phyloP scores from a whole-genome alignment of 2,113 vertebrate genomes.

The Tragulus kanchil region DNA sequence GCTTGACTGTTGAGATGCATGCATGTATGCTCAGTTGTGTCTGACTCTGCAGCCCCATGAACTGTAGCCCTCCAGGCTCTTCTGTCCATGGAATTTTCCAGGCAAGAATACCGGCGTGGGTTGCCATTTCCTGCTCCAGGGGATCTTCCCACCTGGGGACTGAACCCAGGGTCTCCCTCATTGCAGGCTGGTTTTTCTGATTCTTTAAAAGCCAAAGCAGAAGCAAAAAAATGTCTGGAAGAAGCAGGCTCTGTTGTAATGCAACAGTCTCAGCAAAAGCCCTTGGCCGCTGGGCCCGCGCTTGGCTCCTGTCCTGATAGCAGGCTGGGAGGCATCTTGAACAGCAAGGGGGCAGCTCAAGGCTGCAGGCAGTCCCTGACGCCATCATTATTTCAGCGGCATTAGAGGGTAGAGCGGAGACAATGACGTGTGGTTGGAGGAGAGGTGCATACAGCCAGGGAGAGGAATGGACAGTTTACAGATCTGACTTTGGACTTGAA shows the following conservation, averaged over 20 bases:
- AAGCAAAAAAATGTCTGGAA: constrained; percentile 56
- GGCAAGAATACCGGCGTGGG: not conserved
- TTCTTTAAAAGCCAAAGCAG: constrained; percentile 82
- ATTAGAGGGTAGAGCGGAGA: not conserved
- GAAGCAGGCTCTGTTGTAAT: constrained; percentile 61
- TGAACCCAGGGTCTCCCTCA: too few relatives aligned
- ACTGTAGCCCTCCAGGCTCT: not conserved
- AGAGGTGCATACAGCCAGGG: not conserved
- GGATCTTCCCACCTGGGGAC: too few relatives aligned
- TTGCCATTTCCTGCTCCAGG: not conserved
- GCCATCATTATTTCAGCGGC: constrained; percentile 40
- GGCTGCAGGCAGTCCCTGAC: not conserved
- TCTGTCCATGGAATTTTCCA: not conserved
- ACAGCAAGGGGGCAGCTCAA: not conserved
- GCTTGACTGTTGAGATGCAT: not conserved
- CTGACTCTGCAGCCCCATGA: not conserved
- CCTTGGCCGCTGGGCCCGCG: not conserved
- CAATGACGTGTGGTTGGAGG: not conserved
- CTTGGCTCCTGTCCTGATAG: not conserved
- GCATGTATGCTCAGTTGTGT: not conserved
- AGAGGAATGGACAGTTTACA: not conserved
- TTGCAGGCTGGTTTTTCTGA: constrained; percentile 49
- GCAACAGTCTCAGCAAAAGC: constrained; percentile 73
- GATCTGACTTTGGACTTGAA: constrained; percentile 35
- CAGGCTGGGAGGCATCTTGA: not conserved